A percentile compares a stretch with the other conserved stretches of the same genome.
phyloP scores from a whole-genome alignment of 2,797 vertebrate genomes.

The Dallia pectoralis region DNA sequence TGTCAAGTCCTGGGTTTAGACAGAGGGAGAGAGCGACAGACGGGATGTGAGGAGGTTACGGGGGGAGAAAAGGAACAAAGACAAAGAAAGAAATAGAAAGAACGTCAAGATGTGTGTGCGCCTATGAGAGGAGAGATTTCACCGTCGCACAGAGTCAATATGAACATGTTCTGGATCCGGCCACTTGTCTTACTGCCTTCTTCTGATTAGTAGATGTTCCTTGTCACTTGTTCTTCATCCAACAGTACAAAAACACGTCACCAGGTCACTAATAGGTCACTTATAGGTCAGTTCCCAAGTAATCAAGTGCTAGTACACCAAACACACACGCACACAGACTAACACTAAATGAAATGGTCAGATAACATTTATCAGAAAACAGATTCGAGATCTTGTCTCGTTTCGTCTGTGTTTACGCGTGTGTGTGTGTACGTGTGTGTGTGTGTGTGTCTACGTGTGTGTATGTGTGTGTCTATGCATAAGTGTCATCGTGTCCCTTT shows the following conservation, averaged over 20 bases:
- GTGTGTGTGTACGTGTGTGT: constrained; percentile 24
- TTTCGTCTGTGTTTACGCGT: constrained; percentile 17
- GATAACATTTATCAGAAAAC: constrained; percentile 72
- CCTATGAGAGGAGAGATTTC: neutral
- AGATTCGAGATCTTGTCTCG: constrained; percentile 52
- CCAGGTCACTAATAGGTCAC: too few relatives aligned
- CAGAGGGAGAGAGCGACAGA: constrained; percentile 24
- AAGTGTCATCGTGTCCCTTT: constrained; percentile 37
- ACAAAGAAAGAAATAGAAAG: neutral
- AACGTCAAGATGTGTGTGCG: neutral
- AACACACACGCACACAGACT: constrained; percentile 3
- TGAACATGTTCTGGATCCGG: neutral
- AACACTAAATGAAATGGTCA: constrained; percentile 54
- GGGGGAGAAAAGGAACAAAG: neutral
- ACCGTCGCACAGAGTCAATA: constrained; percentile 2
- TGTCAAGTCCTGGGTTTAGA: constrained; percentile 40
- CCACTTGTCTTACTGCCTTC: neutral
- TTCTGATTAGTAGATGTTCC: neutral
- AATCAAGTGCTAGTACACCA: neutral
- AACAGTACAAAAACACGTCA: neutral
- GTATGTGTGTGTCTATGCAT: constrained; percentile 16
- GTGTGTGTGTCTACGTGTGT: constrained; percentile 26
- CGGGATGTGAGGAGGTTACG: neutral
- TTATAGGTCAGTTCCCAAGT: neutral
- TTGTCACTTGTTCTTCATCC: neutral